Evolutionary conservation across 2,888 invertebrate species (phyloP).

Genomic region (Chymomyza procnemis): DNA sequence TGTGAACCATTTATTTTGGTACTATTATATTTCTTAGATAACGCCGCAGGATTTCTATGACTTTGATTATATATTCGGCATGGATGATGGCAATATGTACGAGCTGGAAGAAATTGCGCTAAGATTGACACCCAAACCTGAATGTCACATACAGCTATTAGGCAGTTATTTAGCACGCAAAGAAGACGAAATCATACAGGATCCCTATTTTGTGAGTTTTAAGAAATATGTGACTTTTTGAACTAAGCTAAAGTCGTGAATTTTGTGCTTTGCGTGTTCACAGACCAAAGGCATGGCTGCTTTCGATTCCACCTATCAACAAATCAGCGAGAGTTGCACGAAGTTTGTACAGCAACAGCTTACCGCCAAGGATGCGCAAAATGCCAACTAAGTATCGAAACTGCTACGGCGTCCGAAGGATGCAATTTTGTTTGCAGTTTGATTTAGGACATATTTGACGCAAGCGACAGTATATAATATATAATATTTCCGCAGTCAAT

Average conservation of each 20-base stretch:
- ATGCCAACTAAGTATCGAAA: no score
- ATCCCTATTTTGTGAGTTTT: slow-evolving; percentile 91
- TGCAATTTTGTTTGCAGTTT: no score
- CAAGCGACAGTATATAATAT: no score
- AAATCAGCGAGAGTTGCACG: slow-evolving; percentile 66
- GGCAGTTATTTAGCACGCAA: slow-evolving; percentile 88
- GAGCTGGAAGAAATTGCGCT: slow-evolving; percentile 80
- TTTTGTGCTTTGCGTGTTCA: not conserved
- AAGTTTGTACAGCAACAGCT: slow-evolving; percentile 50
- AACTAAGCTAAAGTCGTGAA: not conserved
- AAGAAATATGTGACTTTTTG: not conserved
- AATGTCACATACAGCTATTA: slow-evolving; percentile 86
- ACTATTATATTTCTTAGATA: slow-evolving; percentile 81
- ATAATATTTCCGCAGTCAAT: no score
- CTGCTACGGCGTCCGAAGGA: no score
- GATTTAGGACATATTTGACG: no score
- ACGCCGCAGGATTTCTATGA: slow-evolving; percentile 84
- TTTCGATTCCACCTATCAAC: slow-evolving; percentile 64
- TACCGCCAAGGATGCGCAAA: not conserved
- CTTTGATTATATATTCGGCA: slow-evolving; percentile 94
- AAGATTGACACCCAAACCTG: slow-evolving; percentile 81
- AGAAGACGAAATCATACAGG: slow-evolving; percentile 87
- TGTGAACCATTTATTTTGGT: not conserved
- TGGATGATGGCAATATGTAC: slow-evolving; percentile 91
- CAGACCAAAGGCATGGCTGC: slow-evolving; percentile 68